Evolutionary conservation across 2,888 invertebrate species (phyloP).

Genomic region (Falcaria lacertinaria): DNA sequence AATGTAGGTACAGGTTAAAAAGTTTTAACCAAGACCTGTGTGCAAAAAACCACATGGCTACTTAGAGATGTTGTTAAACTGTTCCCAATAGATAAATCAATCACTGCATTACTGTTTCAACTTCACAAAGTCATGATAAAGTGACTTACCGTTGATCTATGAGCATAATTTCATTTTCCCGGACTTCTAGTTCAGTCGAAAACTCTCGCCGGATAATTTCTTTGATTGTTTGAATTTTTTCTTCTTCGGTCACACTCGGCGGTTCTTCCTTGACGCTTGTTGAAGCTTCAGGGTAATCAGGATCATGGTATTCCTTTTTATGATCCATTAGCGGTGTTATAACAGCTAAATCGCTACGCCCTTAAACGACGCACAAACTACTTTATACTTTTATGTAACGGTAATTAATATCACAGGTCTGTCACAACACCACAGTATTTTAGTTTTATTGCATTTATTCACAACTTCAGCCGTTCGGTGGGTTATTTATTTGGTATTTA

Average conservation of each 20-base stretch:
- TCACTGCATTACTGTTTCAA: background rate
- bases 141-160: conserved; percentile 82
- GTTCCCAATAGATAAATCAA: background rate
- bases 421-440: conserved; percentile 20
- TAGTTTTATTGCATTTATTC: conserved; percentile 37
- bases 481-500: conserved; percentile 26
- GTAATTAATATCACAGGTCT: conserved; percentile 17
- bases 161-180: conserved; percentile 85
- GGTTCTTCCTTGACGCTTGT: conserved; percentile 41
- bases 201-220: conserved; percentile 86
- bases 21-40: background rate
- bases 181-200: conserved; percentile 82
- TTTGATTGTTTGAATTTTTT: conserved; percentile 73
- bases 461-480: conserved; percentile 33
- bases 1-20: background rate
- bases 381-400: conserved; percentile 14
- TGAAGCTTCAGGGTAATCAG: conserved; percentile 73
- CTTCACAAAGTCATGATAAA: conserved; percentile 7
- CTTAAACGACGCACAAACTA: conserved; percentile 31
- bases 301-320: conserved; percentile 79
- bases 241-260: conserved; percentile 46
- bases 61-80: background rate
- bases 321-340: conserved; percentile 54
- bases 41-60: conserved; percentile 9
- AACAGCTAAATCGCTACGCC: conserved; percentile 46